A percentile compares a stretch with the other conserved stretches of the same genome.
These are phyloP conservation scores for Gopherus flavomarginatus DNA, from an alignment of 2,113 vertebrate species.

Conservation along the genomic window DNA sequence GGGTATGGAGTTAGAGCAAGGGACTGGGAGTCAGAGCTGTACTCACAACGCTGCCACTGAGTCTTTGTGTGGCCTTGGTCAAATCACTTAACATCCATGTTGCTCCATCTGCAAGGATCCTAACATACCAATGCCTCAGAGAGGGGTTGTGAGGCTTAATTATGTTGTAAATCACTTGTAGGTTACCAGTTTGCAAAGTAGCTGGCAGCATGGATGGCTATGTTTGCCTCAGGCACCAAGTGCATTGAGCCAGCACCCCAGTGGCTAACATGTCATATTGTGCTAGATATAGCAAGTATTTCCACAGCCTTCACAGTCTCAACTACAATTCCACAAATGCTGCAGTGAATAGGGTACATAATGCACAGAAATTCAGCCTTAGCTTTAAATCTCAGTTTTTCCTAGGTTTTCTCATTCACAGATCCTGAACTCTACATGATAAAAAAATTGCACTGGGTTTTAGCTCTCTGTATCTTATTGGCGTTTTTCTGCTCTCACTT, in stretches of 20 bases:
- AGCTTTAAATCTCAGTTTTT: neutral
- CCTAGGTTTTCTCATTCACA: neutral
- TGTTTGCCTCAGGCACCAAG: neutral
- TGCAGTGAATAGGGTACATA: neutral
- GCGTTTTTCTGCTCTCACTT: neutral
- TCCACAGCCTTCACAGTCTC: neutral
- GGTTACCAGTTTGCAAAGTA: neutral
- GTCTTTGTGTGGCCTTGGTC: constrained; percentile 25
- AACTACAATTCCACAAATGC: neutral
- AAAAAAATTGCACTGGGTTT: neutral
- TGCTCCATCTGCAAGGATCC: constrained; percentile 23
- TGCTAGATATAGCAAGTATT: neutral
- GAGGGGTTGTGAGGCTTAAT: neutral
- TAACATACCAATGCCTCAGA: neutral
- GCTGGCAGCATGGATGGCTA: neutral
- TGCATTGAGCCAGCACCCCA: neutral
- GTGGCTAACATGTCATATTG: neutral
- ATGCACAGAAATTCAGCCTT: neutral
- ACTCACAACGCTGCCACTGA: neutral
- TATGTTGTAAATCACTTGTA: constrained; percentile 20
- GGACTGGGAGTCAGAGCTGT: neutral
- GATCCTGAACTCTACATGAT: neutral
- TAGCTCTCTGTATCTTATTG: neutral
- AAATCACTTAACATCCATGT: neutral
- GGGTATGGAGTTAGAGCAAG: neutral